Evolutionary conservation across 2,888 invertebrate species (phyloP), one percentile per base, ranked within the genome.

Genomic region (Drosophila fungiperda): DNA sequence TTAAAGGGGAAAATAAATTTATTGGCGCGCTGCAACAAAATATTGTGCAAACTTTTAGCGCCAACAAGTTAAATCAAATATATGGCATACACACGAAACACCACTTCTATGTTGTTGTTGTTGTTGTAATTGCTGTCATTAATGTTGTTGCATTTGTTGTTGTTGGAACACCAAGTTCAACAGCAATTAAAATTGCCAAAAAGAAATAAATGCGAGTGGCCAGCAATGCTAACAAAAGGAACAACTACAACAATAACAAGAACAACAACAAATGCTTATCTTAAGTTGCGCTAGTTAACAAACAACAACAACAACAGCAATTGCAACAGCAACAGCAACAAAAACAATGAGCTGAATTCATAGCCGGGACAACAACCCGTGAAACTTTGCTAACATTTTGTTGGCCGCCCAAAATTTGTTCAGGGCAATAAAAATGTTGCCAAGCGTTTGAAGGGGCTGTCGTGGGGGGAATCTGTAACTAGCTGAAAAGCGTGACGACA

Each of bases 21-120:
- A 87, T 87, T 78, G 83, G 71, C 72, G 69, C 78, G 73, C 75
- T 78, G 63, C 87, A 76, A 84, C 69, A 87, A 80, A 76, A 72
- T 73, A 78, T 70, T 69, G 71, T 75, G 80, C 29, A 74, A 80
- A 80, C 68, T 82, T 80, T 76, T 67, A 60, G 68, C 65, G 77
- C 90, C 73, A 85, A 88, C 90, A 85, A 85, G 87, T 85, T 88
- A 85, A 90, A 90, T 90, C 90, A 90, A 90, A 85, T 85, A 90
- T 80, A 85, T 85, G 70, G 89, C 88, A 72, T 59, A 78, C 85
- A 73, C 83, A 73, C 70, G 61, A 50, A n/a, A 17, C 42, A 29
- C 6, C 35, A 26, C 26, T 64, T 64, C 35, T 45, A 26, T 26
- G 26, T 45, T 49, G 45, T 59, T 62, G 57, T 49, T 66, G 52